Conservation (phyloP, 2,797 vertebrate species). For the Sternotherus odoratus region DNA sequence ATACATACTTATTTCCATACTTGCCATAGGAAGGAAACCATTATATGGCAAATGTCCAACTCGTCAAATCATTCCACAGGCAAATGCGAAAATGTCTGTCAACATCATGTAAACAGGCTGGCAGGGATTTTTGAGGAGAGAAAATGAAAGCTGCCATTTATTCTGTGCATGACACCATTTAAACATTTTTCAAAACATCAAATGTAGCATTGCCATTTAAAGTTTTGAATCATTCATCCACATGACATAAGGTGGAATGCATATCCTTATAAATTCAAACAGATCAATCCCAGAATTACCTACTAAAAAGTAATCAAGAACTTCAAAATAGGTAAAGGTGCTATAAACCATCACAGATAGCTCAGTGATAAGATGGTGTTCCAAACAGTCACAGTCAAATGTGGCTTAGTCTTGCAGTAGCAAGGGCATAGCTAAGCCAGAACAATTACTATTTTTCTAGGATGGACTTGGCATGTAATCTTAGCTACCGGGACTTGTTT, state of each 20-base stretch:
- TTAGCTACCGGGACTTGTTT: accelerated
- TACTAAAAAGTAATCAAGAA: constrained; percentile 63
- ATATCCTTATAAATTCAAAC: constrained; percentile 64
- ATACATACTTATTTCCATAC: constrained; percentile 67
- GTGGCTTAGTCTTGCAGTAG: neutral
- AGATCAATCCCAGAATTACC: constrained; percentile 69
- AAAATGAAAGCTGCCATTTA: constrained; percentile 77
- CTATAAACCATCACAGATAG: constrained; percentile 56
- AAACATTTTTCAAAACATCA: constrained; percentile 72
- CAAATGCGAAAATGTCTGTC: constrained; percentile 72
- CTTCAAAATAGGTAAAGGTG: constrained; percentile 45
- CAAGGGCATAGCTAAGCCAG: neutral
- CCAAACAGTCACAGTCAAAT: neutral
- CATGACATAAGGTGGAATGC: constrained; percentile 55
- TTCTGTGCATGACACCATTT: constrained; percentile 68
- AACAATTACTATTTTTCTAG: neutral
- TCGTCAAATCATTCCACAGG: constrained; percentile 76
- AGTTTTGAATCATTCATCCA: constrained; percentile 67
- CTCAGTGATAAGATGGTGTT: neutral
- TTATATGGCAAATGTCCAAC: constrained; percentile 68
- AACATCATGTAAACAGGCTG: constrained; percentile 69
- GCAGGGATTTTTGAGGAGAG: constrained; percentile 69
- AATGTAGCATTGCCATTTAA: constrained; percentile 70
- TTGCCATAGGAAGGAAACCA: constrained; percentile 69
- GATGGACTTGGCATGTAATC: neutral